Base-by-base conservation (phyloP, 2,797 vertebrate genomes). In the Urocyon cinereoargenteus region DNA sequence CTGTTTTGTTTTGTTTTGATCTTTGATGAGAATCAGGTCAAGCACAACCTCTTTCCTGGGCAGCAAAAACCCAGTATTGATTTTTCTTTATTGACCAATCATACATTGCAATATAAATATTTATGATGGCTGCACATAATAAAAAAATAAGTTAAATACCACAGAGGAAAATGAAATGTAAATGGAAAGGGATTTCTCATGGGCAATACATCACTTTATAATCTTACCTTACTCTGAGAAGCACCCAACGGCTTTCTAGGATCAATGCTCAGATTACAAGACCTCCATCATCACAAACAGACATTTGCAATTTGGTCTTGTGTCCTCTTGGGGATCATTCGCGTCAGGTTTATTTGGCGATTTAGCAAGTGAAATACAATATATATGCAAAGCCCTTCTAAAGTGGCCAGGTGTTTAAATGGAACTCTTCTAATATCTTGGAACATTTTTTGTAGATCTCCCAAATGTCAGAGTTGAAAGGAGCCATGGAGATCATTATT, bases 31-130 rank as follows among this genome's bases (percentile, higher is more conserved):
- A 95, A 75, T 92, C 78, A 95, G 82, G 14, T 94, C 79, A 79
- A 97, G 70, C 51, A 45, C 16, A 90, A 13, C 70, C 51, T 90
- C 86, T 96, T 97, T 86, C 49, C 78, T 72, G 19, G 49, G 70
- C 40, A 97, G 90, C 15, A 55, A 72, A 94, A 94, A 49, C 24
- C 15, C 55, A 95, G 78, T 86, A 97, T 98, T 98, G 96, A 95
- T 97, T 97, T 98, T 98, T 97, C 93, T 97, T 94, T 98, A 98
- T 97, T 98, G 96, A 97, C 94, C 82, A 96, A 96, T 96, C 78
- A 91, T 96, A 95, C 92, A 96, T 70, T 70, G 59, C 78, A 75
- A 12, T 93, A 98, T 98, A 97, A 97, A 98, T 98, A 98, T 98
- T 97, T 97, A 98, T 97, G 88, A 97, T 97, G 75, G 24, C 64